Conservation (phyloP, 1,140 invertebrate genomes). For the Epicauta chinensis region DNA sequence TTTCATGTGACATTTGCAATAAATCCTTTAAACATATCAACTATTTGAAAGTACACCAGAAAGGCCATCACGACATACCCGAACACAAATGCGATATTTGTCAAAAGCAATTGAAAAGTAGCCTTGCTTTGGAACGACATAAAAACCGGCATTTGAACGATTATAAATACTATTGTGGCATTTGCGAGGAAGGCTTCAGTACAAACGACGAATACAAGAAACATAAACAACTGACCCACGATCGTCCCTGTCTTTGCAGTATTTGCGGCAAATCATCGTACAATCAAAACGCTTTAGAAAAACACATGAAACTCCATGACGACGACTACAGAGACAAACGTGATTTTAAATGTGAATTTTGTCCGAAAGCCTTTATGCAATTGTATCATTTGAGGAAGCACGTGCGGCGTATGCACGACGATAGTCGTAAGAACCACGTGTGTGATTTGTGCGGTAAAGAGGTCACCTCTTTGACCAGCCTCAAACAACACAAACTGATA, state of each 20-base stretch:
- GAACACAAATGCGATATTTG: background rate
- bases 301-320: slow-evolving; percentile 30
- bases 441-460: slow-evolving; percentile 51
- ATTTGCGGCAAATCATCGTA: background rate
- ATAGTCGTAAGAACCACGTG: slow-evolving; percentile 6
- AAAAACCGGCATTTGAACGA: slow-evolving; percentile 45
- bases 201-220: slow-evolving; percentile 31
- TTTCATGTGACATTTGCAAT: slow-evolving; percentile 52
- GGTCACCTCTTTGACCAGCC: slow-evolving; percentile 51
- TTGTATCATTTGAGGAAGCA: background rate
- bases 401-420: background rate
- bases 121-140: slow-evolving; percentile 38
- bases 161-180: slow-evolving; percentile 51
- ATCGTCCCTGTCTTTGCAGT: slow-evolving; percentile 40
- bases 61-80: background rate
- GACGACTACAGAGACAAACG: slow-evolving; percentile 25
- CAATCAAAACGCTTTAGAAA: slow-evolving; percentile 21
- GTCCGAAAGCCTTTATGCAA: background rate
- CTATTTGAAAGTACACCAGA: slow-evolving; percentile 41
- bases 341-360: background rate
- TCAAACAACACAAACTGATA: slow-evolving; percentile 53
- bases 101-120: slow-evolving; percentile 34
- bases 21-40: slow-evolving; percentile 45
- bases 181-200: slow-evolving; percentile 48
- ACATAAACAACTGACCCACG: too few relatives aligned